Conservation (phyloP, 1,140 invertebrate species). For the Cecropterus lyciades region DNA sequence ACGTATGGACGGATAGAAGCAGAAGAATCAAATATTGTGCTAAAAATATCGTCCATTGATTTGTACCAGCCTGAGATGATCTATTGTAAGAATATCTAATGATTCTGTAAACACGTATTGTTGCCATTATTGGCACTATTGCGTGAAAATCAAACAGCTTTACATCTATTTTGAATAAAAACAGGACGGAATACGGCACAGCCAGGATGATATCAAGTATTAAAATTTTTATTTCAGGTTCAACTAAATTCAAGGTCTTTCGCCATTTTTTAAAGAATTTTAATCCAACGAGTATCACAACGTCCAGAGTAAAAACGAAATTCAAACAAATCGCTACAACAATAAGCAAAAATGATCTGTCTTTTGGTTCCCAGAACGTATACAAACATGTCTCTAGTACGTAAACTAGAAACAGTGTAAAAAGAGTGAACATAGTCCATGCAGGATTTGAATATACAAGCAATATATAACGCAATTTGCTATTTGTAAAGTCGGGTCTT, state of each 20-base stretch:
- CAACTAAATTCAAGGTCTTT: conserved; percentile 71
- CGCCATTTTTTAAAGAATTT: conserved; percentile 73
- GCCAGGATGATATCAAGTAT: conserved; percentile 68
- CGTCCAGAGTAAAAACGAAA: conserved; percentile 64
- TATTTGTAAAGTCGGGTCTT: conserved; percentile 61
- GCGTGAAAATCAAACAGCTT: conserved; percentile 53
- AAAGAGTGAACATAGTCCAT: conserved; percentile 68
- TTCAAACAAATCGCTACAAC: conserved; percentile 60
- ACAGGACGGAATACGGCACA: conserved; percentile 66
- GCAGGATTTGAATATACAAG: conserved; percentile 65
- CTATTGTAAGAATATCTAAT: conserved; percentile 70
- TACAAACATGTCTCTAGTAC: conserved; percentile 69
- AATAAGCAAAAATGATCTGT: conserved; percentile 58
- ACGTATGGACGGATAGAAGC: conserved; percentile 70
- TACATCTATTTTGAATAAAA: conserved; percentile 50
- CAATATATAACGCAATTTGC: conserved; percentile 59
- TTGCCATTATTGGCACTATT: conserved; percentile 64
- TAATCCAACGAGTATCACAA: conserved; percentile 61
- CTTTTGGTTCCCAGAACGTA: conserved; percentile 56
- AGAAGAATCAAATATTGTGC: conserved; percentile 74
- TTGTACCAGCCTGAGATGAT: conserved; percentile 74
- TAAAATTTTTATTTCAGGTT: conserved; percentile 62
- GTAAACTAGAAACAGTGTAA: conserved; percentile 60
- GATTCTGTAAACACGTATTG: conserved; percentile 66
- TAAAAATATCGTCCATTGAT: conserved; percentile 77